Evolutionary conservation across 2,113 vertebrate species (phyloP), one percentile per base, ranked within the genome.

Genomic region (Vidua macroura): DNA sequence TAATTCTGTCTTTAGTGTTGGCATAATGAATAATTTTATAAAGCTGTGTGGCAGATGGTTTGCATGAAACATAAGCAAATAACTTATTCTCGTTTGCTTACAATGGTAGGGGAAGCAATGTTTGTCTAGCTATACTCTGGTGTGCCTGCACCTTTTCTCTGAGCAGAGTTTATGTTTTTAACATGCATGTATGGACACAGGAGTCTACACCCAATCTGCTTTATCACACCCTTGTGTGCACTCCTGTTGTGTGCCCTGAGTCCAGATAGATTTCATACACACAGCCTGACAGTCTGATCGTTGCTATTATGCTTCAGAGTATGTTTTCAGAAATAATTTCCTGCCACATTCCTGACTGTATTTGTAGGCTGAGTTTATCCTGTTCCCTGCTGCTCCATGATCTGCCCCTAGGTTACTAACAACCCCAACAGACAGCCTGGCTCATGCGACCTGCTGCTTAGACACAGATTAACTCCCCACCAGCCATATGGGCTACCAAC

Each of bases 341-440:
- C 98, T 98, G 97, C 96, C 96, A 94, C 98, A 98, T 98, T 98
- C 98, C 97, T 98, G 95, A 95, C 98, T 98, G 98, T 96, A 98
- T 98, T 98, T 98, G 97, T 96, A 97, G 97, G 67, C 95, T 76
- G 94, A 82, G 96, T 96, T 98, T 96, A 98, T 98, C 98, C 97
- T 83, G 96, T 98, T 96, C 98, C 98, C 98, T 98, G 98, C 98
- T 98, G 98, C 94, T 98, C 95, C 92, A 91, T 98, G 98, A 97
- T 98, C 98, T 98, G 98, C 98, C 97, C 97, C 97, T 97, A 95
- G 98, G 97, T 98, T 98, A 98, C 97, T 91, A 97, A 97, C 98
- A 98, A 95, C 97, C 96, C 94, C 97, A 97, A 96, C 98, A 98
- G 98, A 98, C 98, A 98, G 98, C 97, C 97, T 97, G 98, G 97